phyloP scores from a whole-genome alignment of 2,888 invertebrate genomes.

The Balanococcus diminutus region DNA sequence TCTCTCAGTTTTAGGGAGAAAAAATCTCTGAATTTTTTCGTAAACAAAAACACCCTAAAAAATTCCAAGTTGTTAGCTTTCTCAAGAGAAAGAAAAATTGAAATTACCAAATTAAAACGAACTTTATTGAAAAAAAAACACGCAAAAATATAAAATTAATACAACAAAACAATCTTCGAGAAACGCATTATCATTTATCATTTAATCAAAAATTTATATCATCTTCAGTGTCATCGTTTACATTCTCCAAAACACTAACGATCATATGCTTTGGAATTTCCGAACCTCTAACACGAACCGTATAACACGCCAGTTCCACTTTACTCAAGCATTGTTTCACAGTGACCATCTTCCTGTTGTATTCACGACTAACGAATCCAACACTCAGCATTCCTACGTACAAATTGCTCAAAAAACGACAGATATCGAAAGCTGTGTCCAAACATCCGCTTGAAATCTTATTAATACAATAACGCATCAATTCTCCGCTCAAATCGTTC shows the following conservation, averaged over 20 bases:
- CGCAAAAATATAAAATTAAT: not conserved
- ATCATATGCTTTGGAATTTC: slow-evolving; percentile 78
- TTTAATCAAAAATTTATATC: slow-evolving; percentile 58
- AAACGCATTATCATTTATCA: not conserved
- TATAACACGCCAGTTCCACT: slow-evolving; percentile 84
- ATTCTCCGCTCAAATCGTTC: slow-evolving; percentile 86
- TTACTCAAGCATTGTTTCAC: slow-evolving; percentile 78
- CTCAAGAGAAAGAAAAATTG: too few species aligned
- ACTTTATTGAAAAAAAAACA: slow-evolving; percentile 1
- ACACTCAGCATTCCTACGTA: slow-evolving; percentile 69
- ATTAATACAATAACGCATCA: slow-evolving; percentile 88
- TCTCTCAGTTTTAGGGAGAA: too few species aligned
- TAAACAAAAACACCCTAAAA: too few species aligned
- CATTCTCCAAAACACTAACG: slow-evolving; percentile 63
- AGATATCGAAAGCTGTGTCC: slow-evolving; percentile 73
- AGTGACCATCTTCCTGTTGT: slow-evolving; percentile 73
- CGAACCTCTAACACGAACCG: slow-evolving; percentile 77
- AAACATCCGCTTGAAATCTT: slow-evolving; percentile 78
- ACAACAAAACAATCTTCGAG: not conserved
- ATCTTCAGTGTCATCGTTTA: slow-evolving; percentile 61
- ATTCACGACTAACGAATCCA: slow-evolving; percentile 65
- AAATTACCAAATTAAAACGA: not conserved
- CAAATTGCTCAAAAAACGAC: slow-evolving; percentile 73
- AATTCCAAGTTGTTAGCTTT: too few species aligned
- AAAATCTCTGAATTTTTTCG: too few species aligned